Evolutionary conservation across 2,113 vertebrate genomes (phyloP).

Genomic region (Cacatua alba): DNA sequence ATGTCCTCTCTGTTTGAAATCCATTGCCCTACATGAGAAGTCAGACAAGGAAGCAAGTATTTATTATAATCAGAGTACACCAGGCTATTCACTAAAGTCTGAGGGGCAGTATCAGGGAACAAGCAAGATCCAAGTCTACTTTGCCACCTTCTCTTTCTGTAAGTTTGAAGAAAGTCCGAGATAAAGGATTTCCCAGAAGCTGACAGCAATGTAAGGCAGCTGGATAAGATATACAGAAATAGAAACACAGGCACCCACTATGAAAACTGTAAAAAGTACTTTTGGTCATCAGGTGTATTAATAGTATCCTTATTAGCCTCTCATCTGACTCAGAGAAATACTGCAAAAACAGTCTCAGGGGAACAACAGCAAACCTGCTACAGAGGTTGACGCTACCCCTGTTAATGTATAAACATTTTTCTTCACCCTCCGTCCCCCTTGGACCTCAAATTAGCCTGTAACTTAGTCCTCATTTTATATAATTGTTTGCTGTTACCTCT

Average conservation of each 20-base stretch:
- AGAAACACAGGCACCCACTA: not conserved
- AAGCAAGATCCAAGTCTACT: not conserved
- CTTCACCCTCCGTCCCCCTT: not conserved
- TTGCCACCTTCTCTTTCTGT: not conserved
- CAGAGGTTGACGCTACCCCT: not conserved
- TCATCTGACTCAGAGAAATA: not conserved
- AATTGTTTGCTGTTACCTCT: conserved; percentile 5
- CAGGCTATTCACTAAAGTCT: not conserved
- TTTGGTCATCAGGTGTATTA: not conserved
- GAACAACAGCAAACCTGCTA: not conserved
- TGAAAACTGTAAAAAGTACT: not conserved
- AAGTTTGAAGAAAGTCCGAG: not conserved
- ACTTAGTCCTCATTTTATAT: not conserved
- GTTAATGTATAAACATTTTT: not conserved
- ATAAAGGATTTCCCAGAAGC: not conserved
- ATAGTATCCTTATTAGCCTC: not conserved
- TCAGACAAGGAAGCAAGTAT: not conserved
- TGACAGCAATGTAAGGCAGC: not conserved
- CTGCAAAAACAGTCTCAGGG: not conserved
- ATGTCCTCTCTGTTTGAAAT: not conserved
- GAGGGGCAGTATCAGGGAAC: not conserved
- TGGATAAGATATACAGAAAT: not conserved
- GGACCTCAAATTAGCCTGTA: not conserved
- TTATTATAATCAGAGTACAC: not conserved
- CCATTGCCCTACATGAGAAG: not conserved